Evolutionary conservation across 2,888 invertebrate species (phyloP), one percentile per base, ranked within the genome.

Genomic region (Nephrotoma guestfalica): DNA sequence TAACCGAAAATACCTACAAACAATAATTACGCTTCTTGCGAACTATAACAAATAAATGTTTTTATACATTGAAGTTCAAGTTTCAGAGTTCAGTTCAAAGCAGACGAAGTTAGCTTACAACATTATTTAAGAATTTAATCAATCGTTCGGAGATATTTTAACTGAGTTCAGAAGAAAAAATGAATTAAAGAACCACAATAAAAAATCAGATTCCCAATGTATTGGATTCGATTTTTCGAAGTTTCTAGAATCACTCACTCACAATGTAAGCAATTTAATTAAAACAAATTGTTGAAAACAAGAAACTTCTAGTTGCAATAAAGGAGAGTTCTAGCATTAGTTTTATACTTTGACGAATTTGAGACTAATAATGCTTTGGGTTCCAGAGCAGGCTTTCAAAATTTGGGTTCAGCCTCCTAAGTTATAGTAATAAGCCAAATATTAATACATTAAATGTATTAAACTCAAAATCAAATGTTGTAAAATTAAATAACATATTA

Each of bases 281-380:
- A 2, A 57, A 57, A 57, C 57, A 11, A 13, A 6, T 15, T 57
- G 2, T 13, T 71, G 71, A 11, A 71, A 13, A 71, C 6, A 71
- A 6, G 9, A 71, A 71, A 4, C 6, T 13, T 7, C n/a, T 15
- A n/a, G n/a, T n/a, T n/a, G n/a, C n/a, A n/a, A n/a, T n/a, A n/a
- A n/a, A n/a, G n/a, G n/a, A n/a, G n/a, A n/a, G 83, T 86, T n/a
- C 18, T 86, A n/a, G 7, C 85, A 13, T 41, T 86, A 18, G 13
- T 86, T 4, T 18, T 86, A 6, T 86, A 86, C 42, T 86, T 41
- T 41, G 86, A 85, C 41, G 86, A 85, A 30, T 86, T 86, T 83
- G 86, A 86, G 42, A 41, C 57, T 1, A 86, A 86, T 71, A 86
- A 86, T 85, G 41, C 57, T 15, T 42, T 86, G 18, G 86, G 86